Base-by-base conservation (phyloP, 2,113 vertebrate species). In the Passer montanus region DNA sequence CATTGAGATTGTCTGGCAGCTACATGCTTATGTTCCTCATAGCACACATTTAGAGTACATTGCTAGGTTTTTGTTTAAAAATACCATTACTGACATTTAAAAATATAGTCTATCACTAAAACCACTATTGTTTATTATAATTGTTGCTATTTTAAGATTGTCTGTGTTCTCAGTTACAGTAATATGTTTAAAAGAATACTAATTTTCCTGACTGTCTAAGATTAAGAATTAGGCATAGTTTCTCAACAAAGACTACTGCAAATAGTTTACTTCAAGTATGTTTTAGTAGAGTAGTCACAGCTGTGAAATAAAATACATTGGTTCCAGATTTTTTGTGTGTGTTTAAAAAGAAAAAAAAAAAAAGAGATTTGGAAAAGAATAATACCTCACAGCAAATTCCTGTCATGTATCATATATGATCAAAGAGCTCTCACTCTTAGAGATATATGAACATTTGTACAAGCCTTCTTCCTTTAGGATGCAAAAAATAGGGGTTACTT, bases 41-140 rank as follows among this genome's bases (percentile, higher is more conserved):
- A 91, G 59, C 59, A 84, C 63, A 77, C 12, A 70, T 92, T 88
- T 81, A 86, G 47, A 94, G 16, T 67, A 89, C 27, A 44, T 46
- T 77, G 56, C 15, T 94, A 49, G 39, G 39, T 90, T 88, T 95
- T 92, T 93, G 67, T 93, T 93, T 95, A 86, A 93, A 95, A 95
- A 95, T 95, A 39, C 64, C 79, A 75, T 70, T 88, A 77, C 50
- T 95, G 93, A 84, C 76, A 86, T 93, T 93, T 88, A 85, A 91
- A 90, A 95, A 88, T 84, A 68, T 14, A 81, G 56, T 77, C 24
- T 90, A 62, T 93, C 91, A 62, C 66, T 80, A 86, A 80, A 82
- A 59, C 47, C 30, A 26, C 39, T 69, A 55, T 80, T 96, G 63
- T 96, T 95, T 91, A 80, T 95, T 94, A 59, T 82, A 66, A 30